Percentiles rank a stretch among this genome's conserved stretches.
phyloP scores from a whole-genome alignment of 2,888 invertebrate genomes.

The Phortica okadai region DNA sequence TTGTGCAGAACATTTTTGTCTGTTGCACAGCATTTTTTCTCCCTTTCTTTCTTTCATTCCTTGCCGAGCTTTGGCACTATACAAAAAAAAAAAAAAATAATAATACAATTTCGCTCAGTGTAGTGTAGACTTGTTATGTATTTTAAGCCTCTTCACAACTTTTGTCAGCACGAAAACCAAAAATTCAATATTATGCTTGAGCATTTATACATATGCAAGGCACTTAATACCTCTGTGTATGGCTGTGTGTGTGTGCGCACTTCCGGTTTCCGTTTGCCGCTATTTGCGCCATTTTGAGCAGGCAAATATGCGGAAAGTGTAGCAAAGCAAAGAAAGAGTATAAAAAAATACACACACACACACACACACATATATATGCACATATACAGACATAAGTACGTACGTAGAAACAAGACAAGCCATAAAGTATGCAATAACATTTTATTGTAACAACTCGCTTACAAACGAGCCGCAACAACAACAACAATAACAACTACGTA shows the following conservation, averaged over 20 bases:
- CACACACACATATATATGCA: background rate
- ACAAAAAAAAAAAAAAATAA: too few species aligned
- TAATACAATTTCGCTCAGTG: too few species aligned
- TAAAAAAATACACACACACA: conserved; percentile 32
- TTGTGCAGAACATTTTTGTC: too few species aligned
- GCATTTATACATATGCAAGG: too few species aligned
- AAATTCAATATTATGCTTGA: too few species aligned
- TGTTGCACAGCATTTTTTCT: too few species aligned
- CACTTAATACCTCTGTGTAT: too few species aligned
- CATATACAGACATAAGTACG: background rate
- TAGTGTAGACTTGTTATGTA: too few species aligned
- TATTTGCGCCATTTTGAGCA: conserved; percentile 31
- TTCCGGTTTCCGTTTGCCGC: conserved; percentile 46
- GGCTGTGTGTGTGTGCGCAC: conserved; percentile 43
- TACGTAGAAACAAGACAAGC: conserved; percentile 27
- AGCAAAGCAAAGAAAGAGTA: background rate
- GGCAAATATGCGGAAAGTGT: conserved; percentile 14
- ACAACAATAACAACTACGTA: background rate
- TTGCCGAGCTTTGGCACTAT: too few species aligned
- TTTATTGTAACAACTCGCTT: conserved; percentile 68
- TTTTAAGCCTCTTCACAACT: too few species aligned
- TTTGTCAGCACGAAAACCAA: too few species aligned
- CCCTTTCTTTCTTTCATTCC: too few species aligned
- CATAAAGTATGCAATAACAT: conserved; percentile 67
- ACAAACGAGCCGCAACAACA: conserved; percentile 52